Evolutionary conservation across 2,888 invertebrate species (phyloP), one percentile per base, ranked within the genome.

Genomic region (Hyposoter dolosus): DNA sequence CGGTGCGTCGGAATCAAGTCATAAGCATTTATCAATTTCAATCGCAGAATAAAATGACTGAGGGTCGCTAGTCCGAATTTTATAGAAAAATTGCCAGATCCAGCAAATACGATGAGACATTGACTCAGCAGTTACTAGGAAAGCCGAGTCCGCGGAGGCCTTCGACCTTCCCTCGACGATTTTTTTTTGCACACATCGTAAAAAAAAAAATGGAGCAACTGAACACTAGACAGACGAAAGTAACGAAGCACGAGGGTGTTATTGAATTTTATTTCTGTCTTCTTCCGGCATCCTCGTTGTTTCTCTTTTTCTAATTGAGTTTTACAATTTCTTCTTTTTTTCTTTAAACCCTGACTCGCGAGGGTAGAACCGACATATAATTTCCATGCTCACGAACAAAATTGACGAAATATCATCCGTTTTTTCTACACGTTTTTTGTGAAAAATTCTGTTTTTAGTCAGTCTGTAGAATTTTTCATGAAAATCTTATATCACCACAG

Each of bases 251-350:
- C 9, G 43, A 23, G 45, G 56, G 43, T n/a, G 53, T 43, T 19
- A 56, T 45, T 56, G 60, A 79, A 79, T 69, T 56, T 69, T 69
- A 69, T 19, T 47, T 69, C 45, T 69, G 45, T 69, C 28, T 15
- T 28, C 40, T 23, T 69, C 45, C 17, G 43, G 28, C 17, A 28
- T 15, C 23, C 10, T 17, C 3, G 23, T 45, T 45, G 17, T 45
- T 69, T 28, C 23, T 28, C 45, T 45, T 45, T 17, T 69, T 47
- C n/a, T 45, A 23, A 47, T 69, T 9, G 19, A 69, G 17, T 69
- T 69, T 69, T 17, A 23, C 45, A 69, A 69, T 69, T 45, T 45
- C 45, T 23, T 23, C 1, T 2, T 2, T 12, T 12, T 69, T 15
- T 69, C 45, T 28, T 43, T 4, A 15, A 32, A 1, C 68, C 19